phyloP scores from a whole-genome alignment of 35 echinoderm and acorn worm species.

The Hemicentrotus pulcherrimus region DNA sequence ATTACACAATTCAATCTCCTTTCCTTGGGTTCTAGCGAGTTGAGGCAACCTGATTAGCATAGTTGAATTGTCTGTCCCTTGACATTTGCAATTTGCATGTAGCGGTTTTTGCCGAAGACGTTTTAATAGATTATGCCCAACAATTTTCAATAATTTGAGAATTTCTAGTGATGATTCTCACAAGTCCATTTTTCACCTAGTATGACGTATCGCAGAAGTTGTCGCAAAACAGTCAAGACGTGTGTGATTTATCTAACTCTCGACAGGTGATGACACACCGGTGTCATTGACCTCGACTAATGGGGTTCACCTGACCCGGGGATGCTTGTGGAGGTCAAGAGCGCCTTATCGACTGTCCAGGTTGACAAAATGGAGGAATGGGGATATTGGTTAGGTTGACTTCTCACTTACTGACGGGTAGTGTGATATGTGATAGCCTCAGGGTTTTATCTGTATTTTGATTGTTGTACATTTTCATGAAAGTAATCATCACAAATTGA shows the following conservation, averaged over 20 bases:
- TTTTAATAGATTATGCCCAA: no score
- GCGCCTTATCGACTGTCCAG: background rate
- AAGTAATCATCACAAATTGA: no score
- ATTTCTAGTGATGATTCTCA: no score
- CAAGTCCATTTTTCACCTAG: no score
- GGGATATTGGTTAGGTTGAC: background rate
- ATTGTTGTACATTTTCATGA: background rate
- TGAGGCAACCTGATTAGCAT: background rate
- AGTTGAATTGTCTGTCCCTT: background rate
- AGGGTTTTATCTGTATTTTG: background rate
- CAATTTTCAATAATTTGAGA: no score
- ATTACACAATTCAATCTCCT: conserved; percentile 28
- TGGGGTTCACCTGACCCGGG: background rate
- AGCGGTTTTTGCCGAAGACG: no score
- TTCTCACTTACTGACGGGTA: background rate
- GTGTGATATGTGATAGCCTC: background rate
- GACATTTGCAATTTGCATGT: no score
- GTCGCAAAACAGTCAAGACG: background rate
- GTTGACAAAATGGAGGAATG: background rate
- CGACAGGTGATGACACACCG: background rate
- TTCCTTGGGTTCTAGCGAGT: background rate
- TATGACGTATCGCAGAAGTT: no score
- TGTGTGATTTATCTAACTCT: background rate
- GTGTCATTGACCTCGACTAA: background rate
- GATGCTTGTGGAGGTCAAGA: background rate